Conservation (phyloP, 2,797 vertebrate species). For the Hephaestus fuliginosus region DNA sequence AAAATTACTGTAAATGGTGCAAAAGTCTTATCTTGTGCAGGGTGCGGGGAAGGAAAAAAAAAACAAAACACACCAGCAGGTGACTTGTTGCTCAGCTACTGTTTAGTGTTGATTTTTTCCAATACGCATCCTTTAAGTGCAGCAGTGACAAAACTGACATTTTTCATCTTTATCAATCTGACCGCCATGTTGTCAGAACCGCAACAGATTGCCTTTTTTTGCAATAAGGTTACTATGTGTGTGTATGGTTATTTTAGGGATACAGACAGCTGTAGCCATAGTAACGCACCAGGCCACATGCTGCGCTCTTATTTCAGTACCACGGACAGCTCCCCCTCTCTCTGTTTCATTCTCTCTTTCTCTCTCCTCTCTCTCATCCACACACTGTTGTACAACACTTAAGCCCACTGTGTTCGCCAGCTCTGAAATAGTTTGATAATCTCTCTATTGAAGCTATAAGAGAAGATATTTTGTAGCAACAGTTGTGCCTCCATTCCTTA, state of each 20-base stretch:
- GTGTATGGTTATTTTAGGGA: conserved; percentile 81
- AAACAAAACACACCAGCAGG: not conserved
- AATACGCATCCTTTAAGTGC: not conserved
- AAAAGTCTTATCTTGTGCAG: not conserved
- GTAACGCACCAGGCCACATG: conserved; percentile 76
- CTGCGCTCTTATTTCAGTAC: conserved; percentile 74
- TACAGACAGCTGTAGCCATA: conserved; percentile 82
- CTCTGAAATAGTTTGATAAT: conserved; percentile 9
- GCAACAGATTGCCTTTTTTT: conserved; percentile 60
- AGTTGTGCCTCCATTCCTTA: conserved; percentile 27
- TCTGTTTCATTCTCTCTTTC: conserved; percentile 20
- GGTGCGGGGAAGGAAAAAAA: not conserved
- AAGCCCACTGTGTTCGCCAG: conserved; percentile 2
- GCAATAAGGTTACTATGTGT: conserved; percentile 69
- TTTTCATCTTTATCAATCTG: conserved; percentile 36
- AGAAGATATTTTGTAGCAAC: conserved; percentile 18
- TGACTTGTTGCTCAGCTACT: conserved; percentile 50
- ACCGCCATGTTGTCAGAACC: conserved; percentile 32
- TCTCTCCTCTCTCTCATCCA: conserved; percentile 12
- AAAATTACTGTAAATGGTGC: not conserved
- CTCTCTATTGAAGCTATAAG: not conserved
- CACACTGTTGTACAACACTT: conserved; percentile 3
- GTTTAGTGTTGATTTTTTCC: conserved; percentile 7
- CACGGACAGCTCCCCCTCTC: conserved; percentile 59
- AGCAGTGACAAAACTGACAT: conserved; percentile 15